Conservation (phyloP, 2,113 vertebrate genomes). For the Choloepus hoffmanni region DNA sequence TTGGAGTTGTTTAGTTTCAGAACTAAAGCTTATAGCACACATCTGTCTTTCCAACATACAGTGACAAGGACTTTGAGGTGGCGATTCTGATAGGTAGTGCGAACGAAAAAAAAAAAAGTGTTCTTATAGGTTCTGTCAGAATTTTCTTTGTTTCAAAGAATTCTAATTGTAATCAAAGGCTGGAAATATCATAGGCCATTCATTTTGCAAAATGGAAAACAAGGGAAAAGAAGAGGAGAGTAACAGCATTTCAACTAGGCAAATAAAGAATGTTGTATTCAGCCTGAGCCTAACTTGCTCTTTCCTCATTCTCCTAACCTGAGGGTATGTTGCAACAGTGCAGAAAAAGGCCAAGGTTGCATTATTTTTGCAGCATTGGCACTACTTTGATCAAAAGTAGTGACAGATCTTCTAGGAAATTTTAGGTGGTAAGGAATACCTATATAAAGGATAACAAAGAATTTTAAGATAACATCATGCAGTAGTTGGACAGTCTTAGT, state of each 20-base stretch:
- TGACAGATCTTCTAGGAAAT: neutral
- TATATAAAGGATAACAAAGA: neutral
- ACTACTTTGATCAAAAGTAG: neutral
- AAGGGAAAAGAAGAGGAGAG: neutral
- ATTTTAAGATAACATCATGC: neutral
- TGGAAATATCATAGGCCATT: conserved; percentile 1
- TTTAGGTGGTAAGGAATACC: neutral
- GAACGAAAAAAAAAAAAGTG: neutral
- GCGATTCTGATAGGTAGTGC: neutral
- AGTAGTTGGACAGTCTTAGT: neutral
- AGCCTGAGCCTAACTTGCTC: neutral
- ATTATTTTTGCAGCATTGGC: neutral
- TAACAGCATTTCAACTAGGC: neutral
- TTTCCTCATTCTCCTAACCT: neutral
- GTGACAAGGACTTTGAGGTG: neutral
- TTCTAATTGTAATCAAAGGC: neutral
- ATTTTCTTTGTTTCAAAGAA: neutral
- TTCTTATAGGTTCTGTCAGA: neutral
- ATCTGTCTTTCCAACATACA: neutral
- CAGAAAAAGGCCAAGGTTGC: neutral
- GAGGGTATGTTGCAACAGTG: neutral
- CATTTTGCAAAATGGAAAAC: neutral
- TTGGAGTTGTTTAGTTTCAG: neutral
- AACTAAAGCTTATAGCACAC: neutral
- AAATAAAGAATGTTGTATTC: neutral